Evolutionary conservation across 2,113 vertebrate species (phyloP).

Genomic region (Microtus richardsoni): DNA sequence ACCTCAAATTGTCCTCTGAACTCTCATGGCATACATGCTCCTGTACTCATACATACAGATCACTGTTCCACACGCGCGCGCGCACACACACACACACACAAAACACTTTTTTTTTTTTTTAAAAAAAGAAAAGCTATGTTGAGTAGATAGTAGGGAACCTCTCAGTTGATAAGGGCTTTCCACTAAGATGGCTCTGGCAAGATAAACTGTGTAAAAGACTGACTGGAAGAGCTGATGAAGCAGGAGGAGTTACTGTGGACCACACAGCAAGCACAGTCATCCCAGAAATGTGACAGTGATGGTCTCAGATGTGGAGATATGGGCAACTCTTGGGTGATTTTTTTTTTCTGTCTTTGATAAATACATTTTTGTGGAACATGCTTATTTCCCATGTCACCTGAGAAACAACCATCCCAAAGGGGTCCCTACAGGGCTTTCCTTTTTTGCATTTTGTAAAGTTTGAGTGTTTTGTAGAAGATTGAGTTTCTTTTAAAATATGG

Average conservation of each 20-base stretch:
- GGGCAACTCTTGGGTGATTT: background rate
- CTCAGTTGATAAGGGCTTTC: background rate
- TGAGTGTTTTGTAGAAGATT: constrained; percentile 36
- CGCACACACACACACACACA: background rate
- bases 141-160: background rate
- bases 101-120: background rate
- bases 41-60: background rate
- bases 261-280: background rate
- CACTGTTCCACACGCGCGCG: background rate
- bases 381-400: constrained; percentile 21
- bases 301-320: background rate
- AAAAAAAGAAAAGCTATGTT: background rate
- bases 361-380: background rate
- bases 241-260: background rate
- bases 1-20: background rate
- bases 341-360: constrained; percentile 38
- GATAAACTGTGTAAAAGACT: background rate
- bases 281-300: background rate
- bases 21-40: background rate
- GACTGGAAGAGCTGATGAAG: background rate
- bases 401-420: background rate
- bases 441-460: background rate
- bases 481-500: background rate
- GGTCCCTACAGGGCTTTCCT: constrained; percentile 18
- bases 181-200: background rate